phyloP scores from a whole-genome alignment of 2,113 vertebrate genomes.

The Campylorhamphus procurvoides region DNA sequence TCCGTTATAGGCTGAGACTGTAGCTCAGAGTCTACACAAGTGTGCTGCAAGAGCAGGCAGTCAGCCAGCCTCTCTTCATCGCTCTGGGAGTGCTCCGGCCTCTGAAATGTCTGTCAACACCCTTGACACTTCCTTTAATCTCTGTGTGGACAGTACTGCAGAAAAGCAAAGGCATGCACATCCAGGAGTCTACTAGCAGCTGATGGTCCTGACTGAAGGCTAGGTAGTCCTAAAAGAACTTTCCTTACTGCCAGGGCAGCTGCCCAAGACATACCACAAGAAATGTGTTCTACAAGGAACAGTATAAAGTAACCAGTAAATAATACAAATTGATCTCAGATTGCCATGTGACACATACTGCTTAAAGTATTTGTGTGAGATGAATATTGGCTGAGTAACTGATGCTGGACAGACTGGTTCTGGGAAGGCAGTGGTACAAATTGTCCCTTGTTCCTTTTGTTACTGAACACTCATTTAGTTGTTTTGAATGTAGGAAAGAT shows the following conservation, averaged over 20 bases:
- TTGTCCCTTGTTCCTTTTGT: not conserved
- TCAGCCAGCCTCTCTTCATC: not conserved
- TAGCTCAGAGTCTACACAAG: not conserved
- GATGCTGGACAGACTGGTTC: not conserved
- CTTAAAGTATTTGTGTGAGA: not conserved
- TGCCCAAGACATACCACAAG: not conserved
- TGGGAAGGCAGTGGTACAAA: not conserved
- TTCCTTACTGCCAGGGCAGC: not conserved
- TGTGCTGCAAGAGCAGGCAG: not conserved
- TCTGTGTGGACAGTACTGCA: not conserved
- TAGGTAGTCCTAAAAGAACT: not conserved
- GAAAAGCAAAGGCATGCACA: not conserved
- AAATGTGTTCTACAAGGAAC: not conserved
- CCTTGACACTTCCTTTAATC: not conserved
- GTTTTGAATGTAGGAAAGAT: not conserved
- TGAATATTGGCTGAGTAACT: not conserved
- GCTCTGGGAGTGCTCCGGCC: not conserved
- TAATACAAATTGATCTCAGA: not conserved
- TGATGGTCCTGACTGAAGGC: not conserved
- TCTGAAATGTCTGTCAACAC: not conserved
- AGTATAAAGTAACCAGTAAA: not conserved
- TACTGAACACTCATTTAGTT: not conserved
- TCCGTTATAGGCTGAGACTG: accelerated
- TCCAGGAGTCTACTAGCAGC: not conserved
- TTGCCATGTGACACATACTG: not conserved